These are phyloP conservation scores for Zaprionus inermis DNA, from an alignment of 1,140 invertebrate species.

Conservation along the genomic window DNA sequence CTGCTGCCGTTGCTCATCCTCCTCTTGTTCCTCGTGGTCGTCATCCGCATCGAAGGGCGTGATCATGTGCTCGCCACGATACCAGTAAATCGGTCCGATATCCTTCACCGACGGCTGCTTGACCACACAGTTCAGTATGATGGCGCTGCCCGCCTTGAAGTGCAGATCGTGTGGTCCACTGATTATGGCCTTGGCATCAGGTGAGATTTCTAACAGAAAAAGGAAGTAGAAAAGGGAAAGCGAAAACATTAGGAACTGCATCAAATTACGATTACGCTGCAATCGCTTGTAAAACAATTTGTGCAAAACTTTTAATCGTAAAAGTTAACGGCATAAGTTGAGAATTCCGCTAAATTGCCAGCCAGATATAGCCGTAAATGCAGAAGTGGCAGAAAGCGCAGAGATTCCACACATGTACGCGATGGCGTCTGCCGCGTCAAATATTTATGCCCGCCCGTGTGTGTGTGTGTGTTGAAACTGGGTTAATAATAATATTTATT, in stretches of 20 bases:
- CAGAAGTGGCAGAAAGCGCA: constrained; percentile 20
- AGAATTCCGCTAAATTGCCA: constrained; percentile 57
- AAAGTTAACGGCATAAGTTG: constrained; percentile 66
- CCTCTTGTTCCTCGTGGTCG: constrained; percentile 54
- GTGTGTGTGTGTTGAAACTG: constrained; percentile 50
- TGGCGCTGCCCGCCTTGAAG: constrained; percentile 92
- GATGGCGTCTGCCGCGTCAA: constrained; percentile 3
- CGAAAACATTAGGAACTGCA: constrained; percentile 21
- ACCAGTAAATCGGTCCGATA: constrained; percentile 93
- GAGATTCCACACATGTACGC: constrained; percentile 9
- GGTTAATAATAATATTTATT: constrained; percentile 81
- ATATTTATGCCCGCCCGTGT: neutral
- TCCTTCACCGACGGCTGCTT: constrained; percentile 92
- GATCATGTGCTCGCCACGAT: constrained; percentile 86
- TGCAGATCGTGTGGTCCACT: constrained; percentile 91
- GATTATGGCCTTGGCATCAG: constrained; percentile 93
- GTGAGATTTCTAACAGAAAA: constrained; percentile 63
- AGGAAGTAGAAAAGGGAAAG: neutral
- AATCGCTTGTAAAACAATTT: constrained; percentile 56
- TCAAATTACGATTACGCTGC: constrained; percentile 42
- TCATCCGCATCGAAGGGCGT: constrained; percentile 77
- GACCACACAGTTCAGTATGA: constrained; percentile 92
- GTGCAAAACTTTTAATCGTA: constrained; percentile 58
- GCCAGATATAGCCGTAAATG: constrained; percentile 29
- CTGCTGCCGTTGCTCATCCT: neutral